phyloP scores from a whole-genome alignment of 2,113 vertebrate genomes.

The Excalfactoria chinensis region DNA sequence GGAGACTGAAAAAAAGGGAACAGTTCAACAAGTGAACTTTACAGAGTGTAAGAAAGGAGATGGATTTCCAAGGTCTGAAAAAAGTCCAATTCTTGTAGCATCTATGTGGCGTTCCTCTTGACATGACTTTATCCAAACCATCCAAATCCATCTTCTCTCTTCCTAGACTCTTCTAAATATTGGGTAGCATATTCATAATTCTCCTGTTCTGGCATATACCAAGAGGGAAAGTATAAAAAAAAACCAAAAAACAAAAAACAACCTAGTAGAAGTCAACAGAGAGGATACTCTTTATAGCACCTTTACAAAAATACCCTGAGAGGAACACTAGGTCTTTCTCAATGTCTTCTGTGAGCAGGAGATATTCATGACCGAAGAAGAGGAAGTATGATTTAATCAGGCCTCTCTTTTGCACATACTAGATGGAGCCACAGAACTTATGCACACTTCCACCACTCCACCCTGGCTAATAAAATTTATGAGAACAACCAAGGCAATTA shows the following conservation, averaged over 20 bases:
- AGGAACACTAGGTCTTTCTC: neutral
- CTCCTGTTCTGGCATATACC: neutral
- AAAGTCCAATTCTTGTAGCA: neutral
- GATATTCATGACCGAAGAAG: neutral
- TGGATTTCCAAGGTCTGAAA: neutral
- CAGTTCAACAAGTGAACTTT: neutral
- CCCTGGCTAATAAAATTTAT: constrained; percentile 11
- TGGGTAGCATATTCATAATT: neutral
- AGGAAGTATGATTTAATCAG: constrained; percentile 47
- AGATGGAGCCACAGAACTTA: neutral
- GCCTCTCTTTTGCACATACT: neutral
- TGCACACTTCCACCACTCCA: constrained; percentile 40
- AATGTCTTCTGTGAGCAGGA: neutral
- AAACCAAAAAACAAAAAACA: no score
- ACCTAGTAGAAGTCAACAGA: neutral
- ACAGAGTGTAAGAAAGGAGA: neutral
- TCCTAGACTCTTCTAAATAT: neutral
- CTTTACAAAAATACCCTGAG: neutral
- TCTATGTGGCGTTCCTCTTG: neutral
- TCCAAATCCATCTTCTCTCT: neutral
- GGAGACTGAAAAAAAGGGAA: neutral
- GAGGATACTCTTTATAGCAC: neutral
- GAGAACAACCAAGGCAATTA: constrained; percentile 12
- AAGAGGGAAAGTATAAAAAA: neutral
- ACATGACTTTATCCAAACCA: neutral